Evolutionary conservation across 2,888 invertebrate species (phyloP).

Genomic region (Agrochola lota): DNA sequence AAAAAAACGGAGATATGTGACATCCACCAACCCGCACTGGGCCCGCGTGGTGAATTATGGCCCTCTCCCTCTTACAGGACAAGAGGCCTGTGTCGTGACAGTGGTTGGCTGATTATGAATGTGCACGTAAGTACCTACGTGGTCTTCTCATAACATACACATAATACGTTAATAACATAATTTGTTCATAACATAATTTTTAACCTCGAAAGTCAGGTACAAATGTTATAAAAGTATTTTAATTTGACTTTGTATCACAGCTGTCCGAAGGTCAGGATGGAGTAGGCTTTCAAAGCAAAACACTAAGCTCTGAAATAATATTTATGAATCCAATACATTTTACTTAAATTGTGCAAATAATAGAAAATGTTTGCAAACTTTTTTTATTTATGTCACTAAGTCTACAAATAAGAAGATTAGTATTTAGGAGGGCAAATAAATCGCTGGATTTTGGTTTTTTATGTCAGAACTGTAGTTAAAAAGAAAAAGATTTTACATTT

Average conservation of each 20-base stretch:
- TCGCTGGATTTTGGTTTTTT: slow-evolving; percentile 21
- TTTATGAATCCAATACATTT: slow-evolving; percentile 31
- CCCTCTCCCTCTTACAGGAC: too few species aligned
- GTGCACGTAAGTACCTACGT: too few species aligned
- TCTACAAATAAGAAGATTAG: slow-evolving; percentile 40
- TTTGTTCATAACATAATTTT: background rate
- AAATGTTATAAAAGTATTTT: background rate
- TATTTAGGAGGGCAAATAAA: slow-evolving; percentile 6
- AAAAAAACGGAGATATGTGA: too few species aligned
- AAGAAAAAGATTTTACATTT: background rate
- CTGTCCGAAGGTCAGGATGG: background rate
- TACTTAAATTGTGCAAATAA: slow-evolving; percentile 31
- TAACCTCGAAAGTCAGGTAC: background rate
- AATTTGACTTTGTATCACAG: background rate
- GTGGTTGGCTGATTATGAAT: too few species aligned
- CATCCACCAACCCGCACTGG: too few species aligned
- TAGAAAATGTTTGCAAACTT: slow-evolving; percentile 30
- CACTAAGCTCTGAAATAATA: slow-evolving; percentile 12
- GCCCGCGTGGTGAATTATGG: too few species aligned
- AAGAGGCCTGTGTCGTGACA: too few species aligned
- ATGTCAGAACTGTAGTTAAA: background rate
- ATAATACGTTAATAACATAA: too few species aligned
- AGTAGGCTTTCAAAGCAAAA: slow-evolving; percentile 9
- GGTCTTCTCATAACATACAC: too few species aligned
- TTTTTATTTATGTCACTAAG: slow-evolving; percentile 37